Conservation (phyloP, 2,113 vertebrate species). For the Microtus richardsoni region DNA sequence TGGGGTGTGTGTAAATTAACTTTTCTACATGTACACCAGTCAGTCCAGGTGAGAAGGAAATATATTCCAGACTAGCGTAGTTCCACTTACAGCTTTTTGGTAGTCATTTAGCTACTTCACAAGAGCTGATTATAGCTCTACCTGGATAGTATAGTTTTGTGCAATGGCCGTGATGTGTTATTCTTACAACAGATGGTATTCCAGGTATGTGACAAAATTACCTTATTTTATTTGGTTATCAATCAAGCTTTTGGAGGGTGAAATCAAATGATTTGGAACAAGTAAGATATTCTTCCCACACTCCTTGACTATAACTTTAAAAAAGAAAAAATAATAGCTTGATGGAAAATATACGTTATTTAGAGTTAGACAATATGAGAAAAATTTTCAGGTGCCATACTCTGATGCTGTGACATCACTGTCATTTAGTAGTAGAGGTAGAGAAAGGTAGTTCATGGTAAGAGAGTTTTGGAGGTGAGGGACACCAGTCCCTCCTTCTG, state of each 20-base stretch:
- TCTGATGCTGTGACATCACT: neutral
- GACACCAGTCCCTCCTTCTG: neutral
- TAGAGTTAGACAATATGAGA: conserved; percentile 10
- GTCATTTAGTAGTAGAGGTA: neutral
- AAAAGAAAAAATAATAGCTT: conserved; percentile 35
- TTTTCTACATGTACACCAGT: neutral
- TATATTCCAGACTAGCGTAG: neutral
- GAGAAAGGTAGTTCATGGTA: neutral
- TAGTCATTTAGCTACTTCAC: neutral
- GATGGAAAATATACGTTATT: conserved; percentile 36
- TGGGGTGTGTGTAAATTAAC: neutral
- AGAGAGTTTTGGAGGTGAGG: neutral
- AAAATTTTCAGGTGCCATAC: neutral
- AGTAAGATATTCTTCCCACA: conserved; percentile 31
- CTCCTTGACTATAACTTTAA: conserved; percentile 30
- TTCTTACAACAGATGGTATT: conserved; percentile 70
- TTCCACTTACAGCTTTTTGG: neutral
- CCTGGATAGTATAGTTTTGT: neutral
- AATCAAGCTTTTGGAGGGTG: conserved; percentile 63
- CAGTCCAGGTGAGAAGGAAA: neutral
- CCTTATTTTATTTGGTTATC: conserved; percentile 68
- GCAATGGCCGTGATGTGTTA: conserved; percentile 12
- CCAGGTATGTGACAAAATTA: conserved; percentile 72
- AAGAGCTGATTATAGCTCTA: conserved; percentile 44
- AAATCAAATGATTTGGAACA: conserved; percentile 74